Percentiles rank a stretch among this genome's conserved stretches.
phyloP scores from a whole-genome alignment of 1,140 invertebrate species.

The Ganaspis sp. region DNA sequence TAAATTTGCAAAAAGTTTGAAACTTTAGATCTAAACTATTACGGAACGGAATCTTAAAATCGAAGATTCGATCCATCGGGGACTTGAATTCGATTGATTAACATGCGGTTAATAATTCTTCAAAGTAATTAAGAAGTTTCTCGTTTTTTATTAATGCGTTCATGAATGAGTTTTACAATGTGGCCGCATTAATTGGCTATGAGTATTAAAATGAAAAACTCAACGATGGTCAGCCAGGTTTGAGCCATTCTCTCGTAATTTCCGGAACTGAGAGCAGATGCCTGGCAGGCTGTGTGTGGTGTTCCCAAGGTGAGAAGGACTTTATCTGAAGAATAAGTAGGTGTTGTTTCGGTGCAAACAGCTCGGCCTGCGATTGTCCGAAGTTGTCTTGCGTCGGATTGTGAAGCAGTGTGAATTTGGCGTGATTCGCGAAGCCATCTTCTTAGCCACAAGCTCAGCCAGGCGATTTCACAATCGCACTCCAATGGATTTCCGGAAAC shows the following conservation, averaged over 20 bases:
- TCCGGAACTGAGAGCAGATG: constrained; percentile 75
- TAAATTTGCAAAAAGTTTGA: no score
- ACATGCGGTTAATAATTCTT: not conserved
- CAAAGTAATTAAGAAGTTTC: not conserved
- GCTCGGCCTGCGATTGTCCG: constrained; percentile 71
- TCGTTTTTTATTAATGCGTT: not conserved
- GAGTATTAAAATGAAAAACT: constrained; percentile 61
- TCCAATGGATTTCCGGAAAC: constrained; percentile 89
- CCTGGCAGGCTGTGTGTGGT: constrained; percentile 78
- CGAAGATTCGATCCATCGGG: no score
- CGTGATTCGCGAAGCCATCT: constrained; percentile 88
- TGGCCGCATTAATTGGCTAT: constrained; percentile 58
- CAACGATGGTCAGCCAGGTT: constrained; percentile 61
- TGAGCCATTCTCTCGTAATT: constrained; percentile 65
- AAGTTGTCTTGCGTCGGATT: constrained; percentile 73
- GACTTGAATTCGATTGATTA: not conserved
- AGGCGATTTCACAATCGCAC: constrained; percentile 92
- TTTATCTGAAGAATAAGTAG: constrained; percentile 72
- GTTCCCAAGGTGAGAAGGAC: constrained; percentile 73
- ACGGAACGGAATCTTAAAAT: no score
- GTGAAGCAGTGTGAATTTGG: constrained; percentile 82
- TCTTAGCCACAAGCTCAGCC: constrained; percentile 91
- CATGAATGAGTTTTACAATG: constrained; percentile 45
- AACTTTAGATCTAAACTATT: no score
- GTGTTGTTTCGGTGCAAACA: constrained; percentile 73